Base-by-base conservation (phyloP, 2,888 invertebrate genomes). In the Monochamus alternatus region DNA sequence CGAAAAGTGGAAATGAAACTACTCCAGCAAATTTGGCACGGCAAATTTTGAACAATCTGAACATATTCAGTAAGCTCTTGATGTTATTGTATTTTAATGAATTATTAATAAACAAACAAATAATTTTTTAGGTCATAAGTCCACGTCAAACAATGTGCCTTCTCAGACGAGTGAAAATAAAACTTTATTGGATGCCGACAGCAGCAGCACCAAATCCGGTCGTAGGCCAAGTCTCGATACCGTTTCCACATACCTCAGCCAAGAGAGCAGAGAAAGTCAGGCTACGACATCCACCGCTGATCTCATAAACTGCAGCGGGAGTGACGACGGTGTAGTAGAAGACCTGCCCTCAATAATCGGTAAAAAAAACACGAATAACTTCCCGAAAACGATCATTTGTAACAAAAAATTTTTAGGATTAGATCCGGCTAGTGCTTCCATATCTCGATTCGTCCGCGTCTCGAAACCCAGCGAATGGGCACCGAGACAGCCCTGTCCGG, bases 161-260 rank as follows among this genome's bases (percentile, higher is more conserved):
- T 82, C 84, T 51, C 84, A 83, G 78, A 87, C 85, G 69, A 80
- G 84, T 14, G 87, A 86, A 81, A 81, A 85, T 82, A 76, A 81
- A 80, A 82, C 84, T 14, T 89, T 91, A 47, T 89, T 94, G 55
- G 93, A 93, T 87, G 91, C 91, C 0, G 94, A 94, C 87, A 92
- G 93, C 74, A 93, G 93, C 85, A 94, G 95, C 86, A 93, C 94
- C 66, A 93, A 94, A 84, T 95, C 94, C 69, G 94, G 94, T 62
- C 90, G 96, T 12, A 90, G 96, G 30, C 96, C 96, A 74, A 96
- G 96, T 87, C 93, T 96, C 59, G 96, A 96, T 88, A 96, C 96
- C 10, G 95, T 96, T 44, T 96, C 96, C 75, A 96, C 96, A 0
- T 96, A 96, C 90, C 91, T 96, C 83, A 96, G 96, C 87, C 96